Conservation (phyloP, 2,888 invertebrate species). For the Pardosa pseudoannulata region DNA sequence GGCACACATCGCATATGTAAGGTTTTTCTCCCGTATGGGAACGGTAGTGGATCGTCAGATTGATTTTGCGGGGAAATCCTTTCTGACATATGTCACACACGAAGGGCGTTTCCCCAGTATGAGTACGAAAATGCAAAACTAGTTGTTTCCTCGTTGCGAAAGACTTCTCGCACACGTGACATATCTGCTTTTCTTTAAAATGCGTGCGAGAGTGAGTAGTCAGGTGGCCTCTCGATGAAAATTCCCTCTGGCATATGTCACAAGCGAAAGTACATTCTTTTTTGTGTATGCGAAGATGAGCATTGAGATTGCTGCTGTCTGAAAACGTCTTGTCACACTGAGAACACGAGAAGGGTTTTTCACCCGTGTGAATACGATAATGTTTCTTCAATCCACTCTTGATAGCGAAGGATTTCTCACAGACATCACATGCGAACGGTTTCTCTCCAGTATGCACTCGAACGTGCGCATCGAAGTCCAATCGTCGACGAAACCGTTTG, state of each 20-base stretch:
- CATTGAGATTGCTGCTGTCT: conserved; percentile 75
- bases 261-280: conserved; percentile 76
- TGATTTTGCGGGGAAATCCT: background rate
- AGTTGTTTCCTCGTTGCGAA: background rate
- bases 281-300: conserved; percentile 75
- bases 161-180: background rate
- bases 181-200: conserved; percentile 77
- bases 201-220: conserved; percentile 77
- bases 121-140: background rate
- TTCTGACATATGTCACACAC: background rate
- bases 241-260: conserved; percentile 75
- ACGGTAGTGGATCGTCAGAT: background rate
- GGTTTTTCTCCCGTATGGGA: background rate
- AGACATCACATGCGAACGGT: background rate
- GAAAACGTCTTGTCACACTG: conserved; percentile 74
- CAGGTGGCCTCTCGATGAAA: conserved; percentile 76
- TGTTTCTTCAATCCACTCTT: conserved; percentile 72
- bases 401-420: background rate
- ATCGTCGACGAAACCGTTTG: background rate
- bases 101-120: background rate
- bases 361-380: conserved; percentile 73
- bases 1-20: background rate
- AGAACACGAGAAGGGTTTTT: conserved; percentile 73
- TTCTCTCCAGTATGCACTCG: background rate
- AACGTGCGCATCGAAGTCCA: background rate